Percentiles rank a stretch among this genome's conserved stretches.
Evolutionary conservation across 2,888 invertebrate species (phyloP).

Genomic region (Scaeva pyrastri): DNA sequence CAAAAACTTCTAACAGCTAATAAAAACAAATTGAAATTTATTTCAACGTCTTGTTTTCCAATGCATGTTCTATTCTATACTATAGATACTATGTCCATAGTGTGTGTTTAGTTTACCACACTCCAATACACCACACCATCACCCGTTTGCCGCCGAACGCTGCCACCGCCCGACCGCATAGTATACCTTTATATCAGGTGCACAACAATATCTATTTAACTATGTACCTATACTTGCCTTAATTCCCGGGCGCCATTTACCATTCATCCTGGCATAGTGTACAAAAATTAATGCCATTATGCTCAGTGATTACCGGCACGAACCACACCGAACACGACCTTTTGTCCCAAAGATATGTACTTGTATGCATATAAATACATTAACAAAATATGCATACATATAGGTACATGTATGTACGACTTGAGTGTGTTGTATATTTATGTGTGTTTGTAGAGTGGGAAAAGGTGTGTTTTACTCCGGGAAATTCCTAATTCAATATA

Average conservation of each 20-base stretch:
- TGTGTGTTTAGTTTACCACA: conserved; percentile 20
- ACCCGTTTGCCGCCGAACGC: no score
- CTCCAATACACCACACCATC: background rate
- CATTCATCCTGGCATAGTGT: conserved; percentile 59
- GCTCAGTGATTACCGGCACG: conserved; percentile 72
- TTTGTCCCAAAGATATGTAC: conserved; percentile 68
- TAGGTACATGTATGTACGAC: background rate
- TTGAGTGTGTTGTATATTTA: conserved; percentile 13
- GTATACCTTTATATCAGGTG: conserved; percentile 26
- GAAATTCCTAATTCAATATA: conserved; percentile 63
- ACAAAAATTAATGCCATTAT: conserved; percentile 71
- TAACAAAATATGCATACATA: no score
- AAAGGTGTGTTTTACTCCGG: background rate
- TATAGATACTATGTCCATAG: background rate
- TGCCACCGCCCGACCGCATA: background rate
- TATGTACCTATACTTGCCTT: conserved; percentile 13
- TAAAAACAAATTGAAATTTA: conserved; percentile 60
- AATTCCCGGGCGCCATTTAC: conserved; percentile 55
- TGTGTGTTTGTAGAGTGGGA: background rate
- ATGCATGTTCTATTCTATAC: conserved; percentile 33
- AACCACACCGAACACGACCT: conserved; percentile 69
- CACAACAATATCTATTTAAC: conserved; percentile 26
- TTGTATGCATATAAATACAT: conserved; percentile 2
- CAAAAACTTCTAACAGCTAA: conserved; percentile 48
- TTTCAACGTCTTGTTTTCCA: conserved; percentile 50